Conservation (phyloP, 2,888 invertebrate species). For the Catocala nupta region DNA sequence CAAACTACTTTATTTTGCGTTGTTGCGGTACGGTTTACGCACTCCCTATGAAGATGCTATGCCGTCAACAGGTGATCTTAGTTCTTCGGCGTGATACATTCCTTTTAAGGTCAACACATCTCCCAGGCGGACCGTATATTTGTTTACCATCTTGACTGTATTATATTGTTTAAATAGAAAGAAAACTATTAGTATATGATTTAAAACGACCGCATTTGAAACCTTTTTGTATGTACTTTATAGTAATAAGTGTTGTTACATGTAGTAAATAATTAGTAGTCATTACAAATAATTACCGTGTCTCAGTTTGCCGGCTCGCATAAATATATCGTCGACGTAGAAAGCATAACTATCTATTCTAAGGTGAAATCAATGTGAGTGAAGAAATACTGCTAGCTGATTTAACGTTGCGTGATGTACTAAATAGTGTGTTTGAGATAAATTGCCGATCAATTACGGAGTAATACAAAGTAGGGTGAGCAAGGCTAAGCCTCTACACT, state of each 20-base stretch:
- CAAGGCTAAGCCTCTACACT: too few relatives aligned
- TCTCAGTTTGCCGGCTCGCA: slow-evolving; percentile 35
- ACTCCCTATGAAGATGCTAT: too few relatives aligned
- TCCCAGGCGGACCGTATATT: too few relatives aligned
- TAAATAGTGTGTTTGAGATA: slow-evolving; percentile 51
- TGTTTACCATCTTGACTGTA: too few relatives aligned
- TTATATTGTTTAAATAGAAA: too few relatives aligned
- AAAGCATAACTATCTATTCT: slow-evolving; percentile 72
- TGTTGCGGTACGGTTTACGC: too few relatives aligned
- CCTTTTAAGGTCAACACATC: too few relatives aligned
- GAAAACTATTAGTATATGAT: not conserved
- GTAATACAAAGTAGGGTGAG: slow-evolving; percentile 17
- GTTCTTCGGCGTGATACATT: too few relatives aligned
- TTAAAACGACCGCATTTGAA: slow-evolving; percentile 8
- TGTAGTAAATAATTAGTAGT: slow-evolving; percentile 27
- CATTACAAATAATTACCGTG: slow-evolving; percentile 44
- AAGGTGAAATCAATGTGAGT: slow-evolving; percentile 71
- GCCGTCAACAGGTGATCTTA: too few relatives aligned
- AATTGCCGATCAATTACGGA: slow-evolving; percentile 47
- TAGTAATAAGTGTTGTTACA: slow-evolving; percentile 29
- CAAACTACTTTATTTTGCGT: too few relatives aligned
- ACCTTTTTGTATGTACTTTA: slow-evolving; percentile 19
- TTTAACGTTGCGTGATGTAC: slow-evolving; percentile 65
- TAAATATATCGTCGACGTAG: slow-evolving; percentile 57
- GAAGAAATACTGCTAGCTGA: slow-evolving; percentile 51